A percentile compares a stretch with the other conserved stretches of the same genome.
Evolutionary conservation across 2,113 vertebrate species (phyloP).

Genomic region (Psittacula cyanocephala): DNA sequence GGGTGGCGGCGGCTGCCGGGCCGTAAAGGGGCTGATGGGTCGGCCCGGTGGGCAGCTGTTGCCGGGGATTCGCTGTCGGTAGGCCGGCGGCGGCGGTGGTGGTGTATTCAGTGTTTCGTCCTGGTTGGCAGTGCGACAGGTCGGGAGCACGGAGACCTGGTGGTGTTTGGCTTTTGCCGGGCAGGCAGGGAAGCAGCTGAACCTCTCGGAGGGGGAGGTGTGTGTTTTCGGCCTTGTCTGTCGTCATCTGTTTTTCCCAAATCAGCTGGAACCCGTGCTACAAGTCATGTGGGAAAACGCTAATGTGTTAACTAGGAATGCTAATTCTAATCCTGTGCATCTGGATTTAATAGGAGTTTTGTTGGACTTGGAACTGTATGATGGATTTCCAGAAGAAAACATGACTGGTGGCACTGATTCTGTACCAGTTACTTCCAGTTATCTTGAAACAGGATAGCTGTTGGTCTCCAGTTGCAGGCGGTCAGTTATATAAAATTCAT

Average conservation of each 20-base stretch:
- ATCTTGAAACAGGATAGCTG: neutral
- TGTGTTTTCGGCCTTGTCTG: neutral
- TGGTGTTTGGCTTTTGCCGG: neutral
- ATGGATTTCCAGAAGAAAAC: neutral
- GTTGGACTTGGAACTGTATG: neutral
- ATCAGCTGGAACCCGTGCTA: neutral
- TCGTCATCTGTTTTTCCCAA: neutral
- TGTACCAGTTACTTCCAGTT: neutral
- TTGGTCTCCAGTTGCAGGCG: neutral
- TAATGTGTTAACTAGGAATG: fast-evolving
- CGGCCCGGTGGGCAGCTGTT: neutral
- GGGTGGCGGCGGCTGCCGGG: neutral
- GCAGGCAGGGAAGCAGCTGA: neutral
- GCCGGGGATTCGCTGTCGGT: neutral
- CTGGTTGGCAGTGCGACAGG: neutral
- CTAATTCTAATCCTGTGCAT: fast-evolving
- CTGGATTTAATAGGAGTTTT: neutral
- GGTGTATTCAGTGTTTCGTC: neutral
- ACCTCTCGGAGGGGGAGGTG: neutral
- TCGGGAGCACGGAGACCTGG: fast-evolving
- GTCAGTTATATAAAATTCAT: neutral
- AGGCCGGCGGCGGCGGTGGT: neutral
- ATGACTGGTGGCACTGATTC: neutral
- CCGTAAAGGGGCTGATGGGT: neutral
- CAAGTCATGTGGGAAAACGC: neutral